Percentiles rank a stretch among this genome's conserved stretches.
Conservation (phyloP, 2,113 vertebrate genomes). For the Zosterops japonicus region DNA sequence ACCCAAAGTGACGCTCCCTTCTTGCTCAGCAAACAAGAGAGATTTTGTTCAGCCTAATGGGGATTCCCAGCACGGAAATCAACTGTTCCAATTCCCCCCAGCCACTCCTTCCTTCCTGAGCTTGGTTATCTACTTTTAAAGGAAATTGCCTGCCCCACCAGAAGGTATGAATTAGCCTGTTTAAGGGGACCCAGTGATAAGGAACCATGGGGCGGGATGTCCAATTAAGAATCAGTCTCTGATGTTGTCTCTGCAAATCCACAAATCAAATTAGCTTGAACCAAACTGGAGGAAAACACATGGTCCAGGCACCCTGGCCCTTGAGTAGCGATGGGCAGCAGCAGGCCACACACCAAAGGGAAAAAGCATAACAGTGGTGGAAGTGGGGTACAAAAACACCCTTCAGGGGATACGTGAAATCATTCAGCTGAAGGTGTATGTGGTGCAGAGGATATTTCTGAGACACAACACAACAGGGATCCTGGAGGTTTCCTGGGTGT, state of each 20-base stretch:
- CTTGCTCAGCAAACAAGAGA: not conserved
- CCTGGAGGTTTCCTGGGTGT: not conserved
- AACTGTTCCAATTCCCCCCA: not conserved
- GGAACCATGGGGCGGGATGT: not conserved
- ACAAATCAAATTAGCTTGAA: not conserved
- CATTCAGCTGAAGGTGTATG: not conserved
- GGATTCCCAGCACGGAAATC: not conserved
- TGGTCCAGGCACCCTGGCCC: too few species aligned
- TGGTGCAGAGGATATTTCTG: not conserved
- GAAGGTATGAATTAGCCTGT: not conserved
- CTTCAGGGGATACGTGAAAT: not conserved
- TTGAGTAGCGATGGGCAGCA: not conserved
- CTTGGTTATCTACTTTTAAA: not conserved
- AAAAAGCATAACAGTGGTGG: not conserved
- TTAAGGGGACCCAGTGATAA: not conserved
- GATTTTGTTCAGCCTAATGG: accelerated
- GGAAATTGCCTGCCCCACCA: not conserved
- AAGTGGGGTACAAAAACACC: not conserved
- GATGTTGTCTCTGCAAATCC: not conserved
- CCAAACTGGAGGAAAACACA: not conserved
- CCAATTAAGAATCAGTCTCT: not conserved
- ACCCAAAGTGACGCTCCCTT: accelerated
- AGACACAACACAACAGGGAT: not conserved
- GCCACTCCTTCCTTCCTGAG: not conserved
- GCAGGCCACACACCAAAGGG: not conserved